Evolutionary conservation across 2,113 vertebrate species (phyloP).

Genomic region (Alligator sinensis): DNA sequence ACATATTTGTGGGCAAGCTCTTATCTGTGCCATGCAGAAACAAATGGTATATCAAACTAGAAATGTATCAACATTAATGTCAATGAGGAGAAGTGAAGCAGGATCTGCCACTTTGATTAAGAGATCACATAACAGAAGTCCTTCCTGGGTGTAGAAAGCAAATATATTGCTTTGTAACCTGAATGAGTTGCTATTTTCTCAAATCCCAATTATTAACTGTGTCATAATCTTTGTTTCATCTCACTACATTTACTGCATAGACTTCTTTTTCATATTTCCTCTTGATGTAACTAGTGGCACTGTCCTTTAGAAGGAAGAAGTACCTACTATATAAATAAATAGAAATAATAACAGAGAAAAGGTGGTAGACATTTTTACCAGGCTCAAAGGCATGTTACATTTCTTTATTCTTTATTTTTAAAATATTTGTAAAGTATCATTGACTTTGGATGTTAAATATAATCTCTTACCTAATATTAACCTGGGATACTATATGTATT

Average conservation of each 20-base stretch:
- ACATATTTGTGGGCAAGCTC: constrained; percentile 25
- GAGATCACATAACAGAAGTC: constrained; percentile 47
- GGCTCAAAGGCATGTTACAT: background rate
- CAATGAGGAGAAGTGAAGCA: constrained; percentile 29
- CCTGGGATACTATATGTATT: background rate
- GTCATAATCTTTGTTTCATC: constrained; percentile 25
- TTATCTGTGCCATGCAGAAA: constrained; percentile 66
- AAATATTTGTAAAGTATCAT: constrained; percentile 20
- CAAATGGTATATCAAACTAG: constrained; percentile 46
- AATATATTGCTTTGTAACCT: constrained; percentile 39
- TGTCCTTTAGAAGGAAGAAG: background rate
- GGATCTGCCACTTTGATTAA: constrained; percentile 40
- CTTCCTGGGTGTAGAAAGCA: constrained; percentile 10
- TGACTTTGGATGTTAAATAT: background rate
- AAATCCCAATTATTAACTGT: constrained; percentile 48
- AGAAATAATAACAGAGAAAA: background rate
- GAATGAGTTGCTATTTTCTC: constrained; percentile 35
- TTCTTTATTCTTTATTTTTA: background rate
- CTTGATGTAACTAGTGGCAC: background rate
- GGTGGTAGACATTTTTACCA: background rate
- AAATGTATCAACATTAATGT: constrained; percentile 61
- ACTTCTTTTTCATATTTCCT: constrained; percentile 28
- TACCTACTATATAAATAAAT: background rate
- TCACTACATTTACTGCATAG: background rate
- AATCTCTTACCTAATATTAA: background rate